Conservation (phyloP, 2,113 vertebrate genomes). For the Tinamus guttatus region DNA sequence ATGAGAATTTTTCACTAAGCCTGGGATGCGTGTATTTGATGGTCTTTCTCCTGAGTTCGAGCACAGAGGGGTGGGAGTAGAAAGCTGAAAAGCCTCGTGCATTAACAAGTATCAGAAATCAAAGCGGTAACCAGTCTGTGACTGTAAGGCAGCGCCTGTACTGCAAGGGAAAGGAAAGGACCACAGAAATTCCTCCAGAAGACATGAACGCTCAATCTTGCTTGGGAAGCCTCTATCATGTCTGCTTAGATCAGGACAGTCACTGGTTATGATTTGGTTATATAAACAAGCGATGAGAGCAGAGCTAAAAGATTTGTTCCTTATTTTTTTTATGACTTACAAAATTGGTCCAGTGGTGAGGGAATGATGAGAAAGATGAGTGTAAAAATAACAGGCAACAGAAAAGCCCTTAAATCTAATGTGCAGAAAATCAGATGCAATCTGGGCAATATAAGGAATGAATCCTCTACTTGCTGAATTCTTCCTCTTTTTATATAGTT, state of each 20-base stretch:
- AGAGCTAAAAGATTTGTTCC: background rate
- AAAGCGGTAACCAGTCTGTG: background rate
- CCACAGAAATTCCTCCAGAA: background rate
- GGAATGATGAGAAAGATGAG: background rate
- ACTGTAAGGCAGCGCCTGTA: background rate
- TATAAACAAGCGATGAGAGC: background rate
- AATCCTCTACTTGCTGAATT: background rate
- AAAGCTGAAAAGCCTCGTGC: background rate
- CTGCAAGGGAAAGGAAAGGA: background rate
- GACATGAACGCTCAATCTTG: background rate
- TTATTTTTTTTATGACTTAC: background rate
- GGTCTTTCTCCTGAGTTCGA: constrained; percentile 11
- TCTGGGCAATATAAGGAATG: background rate
- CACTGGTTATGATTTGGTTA: background rate
- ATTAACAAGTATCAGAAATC: constrained; percentile 10
- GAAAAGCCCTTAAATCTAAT: constrained; percentile 5
- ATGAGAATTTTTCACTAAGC: constrained; percentile 33
- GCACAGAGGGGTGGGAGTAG: background rate
- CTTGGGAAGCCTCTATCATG: background rate
- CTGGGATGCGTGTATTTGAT: constrained; percentile 29
- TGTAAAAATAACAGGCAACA: background rate
- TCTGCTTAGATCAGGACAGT: background rate
- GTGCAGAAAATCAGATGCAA: background rate
- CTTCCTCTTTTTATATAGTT: background rate
- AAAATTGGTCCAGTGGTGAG: background rate